A percentile compares a stretch with the other conserved stretches of the same genome.
Conservation (phyloP, 1,140 invertebrate genomes). For the Tetramorium parvispinum region DNA sequence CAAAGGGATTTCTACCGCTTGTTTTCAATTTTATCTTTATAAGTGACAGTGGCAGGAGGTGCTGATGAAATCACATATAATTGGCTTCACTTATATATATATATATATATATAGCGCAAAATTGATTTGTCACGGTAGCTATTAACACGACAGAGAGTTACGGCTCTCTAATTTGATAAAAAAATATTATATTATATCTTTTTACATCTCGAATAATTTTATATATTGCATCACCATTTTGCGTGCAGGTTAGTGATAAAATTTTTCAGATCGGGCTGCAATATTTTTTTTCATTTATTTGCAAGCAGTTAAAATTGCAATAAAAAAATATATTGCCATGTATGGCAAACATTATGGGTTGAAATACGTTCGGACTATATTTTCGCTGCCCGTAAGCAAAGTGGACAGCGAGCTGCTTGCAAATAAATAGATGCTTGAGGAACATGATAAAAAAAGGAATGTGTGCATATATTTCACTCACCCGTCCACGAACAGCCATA, state of each 20-base stretch:
- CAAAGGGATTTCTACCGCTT: constrained; percentile 18
- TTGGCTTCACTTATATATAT: constrained; percentile 4
- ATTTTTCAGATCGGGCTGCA: constrained; percentile 5
- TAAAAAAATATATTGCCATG: background rate
- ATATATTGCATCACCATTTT: constrained; percentile 15
- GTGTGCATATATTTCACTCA: constrained; percentile 87
- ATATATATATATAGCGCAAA: background rate
- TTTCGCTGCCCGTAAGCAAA: background rate
- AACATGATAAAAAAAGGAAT: background rate
- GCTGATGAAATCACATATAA: constrained; percentile 10
- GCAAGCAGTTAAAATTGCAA: constrained; percentile 3
- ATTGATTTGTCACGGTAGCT: constrained; percentile 13
- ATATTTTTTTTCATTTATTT: constrained; percentile 25
- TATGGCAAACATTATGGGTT: constrained; percentile 4
- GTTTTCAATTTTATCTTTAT: constrained; percentile 30
- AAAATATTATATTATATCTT: background rate
- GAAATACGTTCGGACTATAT: constrained; percentile 17
- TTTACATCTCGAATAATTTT: constrained; percentile 26
- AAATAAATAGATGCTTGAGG: constrained; percentile 47
- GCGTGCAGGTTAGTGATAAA: background rate
- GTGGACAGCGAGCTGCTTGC: constrained; percentile 8
- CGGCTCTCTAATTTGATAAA: constrained; percentile 25
- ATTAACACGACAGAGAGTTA: background rate
- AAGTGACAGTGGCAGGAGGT: background rate
- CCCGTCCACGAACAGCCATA: constrained; percentile 95